A percentile compares a stretch with the other conserved stretches of the same genome.
These are phyloP conservation scores for Chlamydotis undulata DNA, from an alignment of 2,113 vertebrate genomes.

Conservation along the genomic window DNA sequence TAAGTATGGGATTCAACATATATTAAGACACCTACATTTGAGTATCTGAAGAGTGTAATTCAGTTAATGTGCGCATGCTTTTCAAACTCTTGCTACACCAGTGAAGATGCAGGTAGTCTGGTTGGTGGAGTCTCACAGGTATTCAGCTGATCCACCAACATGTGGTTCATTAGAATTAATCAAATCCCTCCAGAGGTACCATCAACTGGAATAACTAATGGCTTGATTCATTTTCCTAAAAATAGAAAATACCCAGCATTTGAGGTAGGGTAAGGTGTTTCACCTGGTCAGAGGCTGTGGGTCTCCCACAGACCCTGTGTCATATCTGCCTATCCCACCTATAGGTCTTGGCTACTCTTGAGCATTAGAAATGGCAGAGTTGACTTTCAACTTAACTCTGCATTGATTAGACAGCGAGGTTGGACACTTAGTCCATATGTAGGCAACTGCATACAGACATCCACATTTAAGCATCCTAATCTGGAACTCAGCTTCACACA, in stretches of 20 bases:
- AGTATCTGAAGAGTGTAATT: not conserved
- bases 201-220: not conserved
- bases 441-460: not conserved
- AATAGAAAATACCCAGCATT: not conserved
- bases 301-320: not conserved
- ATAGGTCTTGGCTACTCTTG: not conserved
- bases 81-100: not conserved
- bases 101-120: not conserved
- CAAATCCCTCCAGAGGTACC: not conserved
- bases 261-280: not conserved
- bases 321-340: not conserved
- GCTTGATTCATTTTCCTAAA: not conserved
- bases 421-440: not conserved
- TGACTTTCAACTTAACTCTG: not conserved
- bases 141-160: not conserved
- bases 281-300: not conserved
- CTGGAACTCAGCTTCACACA: not conserved
- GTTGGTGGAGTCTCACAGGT: not conserved
- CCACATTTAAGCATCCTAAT: not conserved
- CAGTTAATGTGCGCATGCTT: not conserved
- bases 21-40: not conserved
- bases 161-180: not conserved
- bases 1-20: not conserved
- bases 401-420: not conserved
- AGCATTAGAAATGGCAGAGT: not conserved